A percentile compares a stretch with the other conserved stretches of the same genome.
These are phyloP conservation scores for Melanaphis sacchari DNA, from an alignment of 1,140 invertebrate genomes.

Conservation along the genomic window DNA sequence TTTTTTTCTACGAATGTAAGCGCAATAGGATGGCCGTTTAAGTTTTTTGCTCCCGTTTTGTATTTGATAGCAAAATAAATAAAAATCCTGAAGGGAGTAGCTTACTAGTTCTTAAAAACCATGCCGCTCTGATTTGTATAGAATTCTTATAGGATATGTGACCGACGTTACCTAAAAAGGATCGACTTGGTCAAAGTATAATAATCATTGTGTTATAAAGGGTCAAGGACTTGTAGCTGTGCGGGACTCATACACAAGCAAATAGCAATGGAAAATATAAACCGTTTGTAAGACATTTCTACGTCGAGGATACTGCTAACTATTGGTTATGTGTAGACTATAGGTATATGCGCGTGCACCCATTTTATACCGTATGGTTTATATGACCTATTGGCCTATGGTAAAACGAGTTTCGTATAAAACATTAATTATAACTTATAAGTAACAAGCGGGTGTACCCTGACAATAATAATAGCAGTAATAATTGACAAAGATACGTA, in stretches of 20 bases:
- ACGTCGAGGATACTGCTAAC: constrained; percentile 13
- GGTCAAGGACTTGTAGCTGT: constrained; percentile 23
- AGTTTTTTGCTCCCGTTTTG: neutral
- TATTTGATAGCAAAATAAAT: neutral
- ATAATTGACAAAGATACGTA: neutral
- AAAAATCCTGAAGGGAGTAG: neutral
- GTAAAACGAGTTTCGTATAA: constrained; percentile 10
- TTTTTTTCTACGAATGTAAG: neutral
- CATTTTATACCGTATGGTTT: neutral
- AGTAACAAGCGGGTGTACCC: neutral
- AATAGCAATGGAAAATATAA: neutral
- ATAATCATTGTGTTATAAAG: constrained; percentile 13
- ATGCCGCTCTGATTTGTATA: neutral
- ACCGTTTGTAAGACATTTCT: neutral
- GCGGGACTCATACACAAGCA: neutral
- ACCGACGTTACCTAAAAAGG: constrained; percentile 51
- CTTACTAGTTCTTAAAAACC: neutral
- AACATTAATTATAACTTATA: constrained; percentile 19
- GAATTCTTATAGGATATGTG: neutral
- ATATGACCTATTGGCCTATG: neutral
- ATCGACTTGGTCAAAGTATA: constrained; percentile 15
- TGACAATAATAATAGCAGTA: neutral
- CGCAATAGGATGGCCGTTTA: neutral
- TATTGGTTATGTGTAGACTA: neutral
- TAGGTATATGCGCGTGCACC: neutral